Percentiles rank a stretch among this genome's conserved stretches.
Conservation (phyloP, 1,140 invertebrate genomes). For the Adelges cooleyi region DNA sequence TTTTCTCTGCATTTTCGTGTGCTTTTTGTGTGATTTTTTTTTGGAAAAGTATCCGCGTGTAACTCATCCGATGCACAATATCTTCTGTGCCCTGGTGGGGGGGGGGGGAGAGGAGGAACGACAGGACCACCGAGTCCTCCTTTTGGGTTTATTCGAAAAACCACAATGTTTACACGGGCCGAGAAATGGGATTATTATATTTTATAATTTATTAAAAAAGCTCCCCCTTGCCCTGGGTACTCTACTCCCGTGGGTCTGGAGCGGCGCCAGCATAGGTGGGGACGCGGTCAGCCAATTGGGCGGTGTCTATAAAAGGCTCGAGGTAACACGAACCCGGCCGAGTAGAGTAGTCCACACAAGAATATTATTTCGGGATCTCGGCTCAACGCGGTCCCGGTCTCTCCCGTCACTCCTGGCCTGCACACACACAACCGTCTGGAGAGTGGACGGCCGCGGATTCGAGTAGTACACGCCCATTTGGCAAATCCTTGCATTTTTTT, state of each 20-base stretch:
- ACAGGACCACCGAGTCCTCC: too few species aligned
- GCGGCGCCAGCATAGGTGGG: slow-evolving; percentile 9
- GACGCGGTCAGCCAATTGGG: not conserved
- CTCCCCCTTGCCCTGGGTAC: too few species aligned
- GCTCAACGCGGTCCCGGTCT: not conserved
- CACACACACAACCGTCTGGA: not conserved
- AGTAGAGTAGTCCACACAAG: not conserved
- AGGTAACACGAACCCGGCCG: slow-evolving; percentile 25
- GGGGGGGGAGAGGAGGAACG: not conserved
- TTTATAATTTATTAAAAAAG: too few species aligned
- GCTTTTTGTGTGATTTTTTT: too few species aligned
- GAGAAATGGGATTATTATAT: too few species aligned
- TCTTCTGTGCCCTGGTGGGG: not conserved
- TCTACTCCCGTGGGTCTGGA: not conserved
- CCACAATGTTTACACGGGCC: too few species aligned
- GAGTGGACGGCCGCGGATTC: too few species aligned
- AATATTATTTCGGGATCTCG: slow-evolving; percentile 23
- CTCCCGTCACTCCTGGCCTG: not conserved
- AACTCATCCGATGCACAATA: not conserved
- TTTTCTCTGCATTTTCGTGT: too few species aligned
- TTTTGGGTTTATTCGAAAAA: too few species aligned
- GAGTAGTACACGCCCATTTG: slow-evolving; percentile 25
- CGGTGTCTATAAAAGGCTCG: slow-evolving; percentile 28
- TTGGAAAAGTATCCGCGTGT: too few species aligned
- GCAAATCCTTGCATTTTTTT: not conserved